phyloP scores from a whole-genome alignment of 2,888 invertebrate genomes.

The Amphipyra tragopoginis region DNA sequence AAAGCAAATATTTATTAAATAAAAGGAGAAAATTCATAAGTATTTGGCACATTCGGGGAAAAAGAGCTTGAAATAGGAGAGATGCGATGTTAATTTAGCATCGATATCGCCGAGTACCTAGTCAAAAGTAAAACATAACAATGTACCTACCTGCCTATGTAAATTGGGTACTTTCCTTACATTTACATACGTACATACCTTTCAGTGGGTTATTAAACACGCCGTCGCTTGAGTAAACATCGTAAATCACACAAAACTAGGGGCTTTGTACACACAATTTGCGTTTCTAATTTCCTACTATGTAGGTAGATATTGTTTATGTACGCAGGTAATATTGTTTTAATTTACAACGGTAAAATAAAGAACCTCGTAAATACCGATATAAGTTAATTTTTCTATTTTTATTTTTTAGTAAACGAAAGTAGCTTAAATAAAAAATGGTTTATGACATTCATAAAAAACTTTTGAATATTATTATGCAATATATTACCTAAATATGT shows the following conservation, averaged over 20 bases:
- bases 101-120: conserved; percentile 42
- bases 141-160: conserved; percentile 55
- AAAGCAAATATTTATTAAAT: no score
- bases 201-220: conserved; percentile 82
- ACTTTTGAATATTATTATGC: no score
- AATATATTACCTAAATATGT: no score
- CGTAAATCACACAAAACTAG: conserved; percentile 84
- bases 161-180: conserved; percentile 70
- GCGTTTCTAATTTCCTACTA: conserved; percentile 79
- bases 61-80: conserved; percentile 15
- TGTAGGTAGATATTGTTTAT: conserved; percentile 60
- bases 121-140: conserved; percentile 57
- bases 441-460: neutral
- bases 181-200: conserved; percentile 74
- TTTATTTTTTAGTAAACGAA: neutral
- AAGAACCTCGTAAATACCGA: neutral
- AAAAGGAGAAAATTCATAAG: conserved; percentile 15
- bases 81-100: conserved; percentile 43
- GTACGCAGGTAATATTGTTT: conserved; percentile 49
- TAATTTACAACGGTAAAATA: conserved; percentile 19
- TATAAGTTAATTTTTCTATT: neutral
- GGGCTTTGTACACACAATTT: conserved; percentile 78
- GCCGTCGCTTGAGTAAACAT: conserved; percentile 79
- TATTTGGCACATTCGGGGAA: conserved; percentile 14
- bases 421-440: neutral